Evolutionary conservation across 1,140 invertebrate genomes (phyloP), one percentile per base, ranked within the genome.

Genomic region (Chironomus tepperi): DNA sequence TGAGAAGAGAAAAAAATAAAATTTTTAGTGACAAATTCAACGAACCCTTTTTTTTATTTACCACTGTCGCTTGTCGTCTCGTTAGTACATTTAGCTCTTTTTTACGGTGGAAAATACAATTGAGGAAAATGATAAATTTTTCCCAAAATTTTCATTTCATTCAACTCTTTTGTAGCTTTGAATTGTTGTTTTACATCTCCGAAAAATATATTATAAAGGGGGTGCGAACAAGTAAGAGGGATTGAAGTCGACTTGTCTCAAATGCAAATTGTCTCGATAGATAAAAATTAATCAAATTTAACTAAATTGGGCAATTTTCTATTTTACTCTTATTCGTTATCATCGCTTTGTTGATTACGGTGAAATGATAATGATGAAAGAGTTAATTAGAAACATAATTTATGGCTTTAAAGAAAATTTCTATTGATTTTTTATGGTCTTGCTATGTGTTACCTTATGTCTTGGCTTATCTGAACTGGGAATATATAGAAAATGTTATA

Each of bases 111-210:
- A 19, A 70, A 70, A 70, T 70, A 18, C 6, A 70, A 57, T 57
- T 57, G 47, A 70, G 64, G 64, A 67, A 70, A 70, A 70, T 70
- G 65, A 70, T 70, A 70, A 70, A 70, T 70, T 70, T n/a, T n/a
- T n/a, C n/a, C 19, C 19, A 57, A 57, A 57, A 10, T 57, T 10
- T n/a, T 57, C n/a, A 12, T 10, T 57, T 57, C 47, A 57, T 10
- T 57, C 18, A 21, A 70, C 19, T 70, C 16, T 70, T 70, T 70
- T 18, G 65, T 21, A n/a, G 47, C 15, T 34, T 34, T 34, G 1
- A 2, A 34, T 34, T 34, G 24, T 34, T 34, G 24, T 34, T 34
- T 34, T 34, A 34, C 24, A 47, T 5, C 47, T n/a, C n/a, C 43
- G n/a, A 12, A 57, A 15, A 57, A 57, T n/a, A 34, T 57, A 19